These are phyloP conservation scores for Trissolcus japonicus DNA, from an alignment of 2,888 invertebrate genomes.

Conservation along the genomic window DNA sequence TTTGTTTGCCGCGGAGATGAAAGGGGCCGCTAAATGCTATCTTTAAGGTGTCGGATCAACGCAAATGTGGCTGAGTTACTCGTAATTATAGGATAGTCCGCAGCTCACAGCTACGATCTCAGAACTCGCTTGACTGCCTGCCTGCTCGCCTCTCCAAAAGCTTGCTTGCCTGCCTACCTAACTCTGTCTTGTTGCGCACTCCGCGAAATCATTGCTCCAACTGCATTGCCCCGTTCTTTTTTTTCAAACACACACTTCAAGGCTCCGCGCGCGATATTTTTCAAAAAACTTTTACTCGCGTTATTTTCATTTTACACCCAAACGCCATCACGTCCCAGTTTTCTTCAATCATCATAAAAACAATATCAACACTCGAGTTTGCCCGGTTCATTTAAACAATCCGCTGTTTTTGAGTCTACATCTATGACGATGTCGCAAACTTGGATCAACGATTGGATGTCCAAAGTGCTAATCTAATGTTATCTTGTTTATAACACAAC, in stretches of 20 bases:
- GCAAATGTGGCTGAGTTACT: slow-evolving; percentile 77
- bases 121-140: slow-evolving; percentile 64
- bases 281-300: neutral
- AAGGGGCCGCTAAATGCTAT: slow-evolving; percentile 77
- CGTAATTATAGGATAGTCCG: slow-evolving; percentile 76
- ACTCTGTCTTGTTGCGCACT: slow-evolving; percentile 66
- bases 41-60: slow-evolving; percentile 77
- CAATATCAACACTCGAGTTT: no score
- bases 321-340: no score
- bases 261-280: slow-evolving; percentile 1
- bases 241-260: slow-evolving; percentile 6
- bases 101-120: slow-evolving; percentile 65
- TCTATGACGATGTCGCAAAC: no score
- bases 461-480: no score
- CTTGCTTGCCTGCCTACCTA: slow-evolving; percentile 61
- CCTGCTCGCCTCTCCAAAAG: slow-evolving; percentile 42
- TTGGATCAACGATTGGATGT: no score
- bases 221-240: slow-evolving; percentile 65
- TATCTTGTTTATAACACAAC: no score
- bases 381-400: no score
- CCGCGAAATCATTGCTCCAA: slow-evolving; percentile 52
- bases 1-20: slow-evolving; percentile 77
- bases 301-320: neutral
- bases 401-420: no score
- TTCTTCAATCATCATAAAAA: no score